Conservation (phyloP, 2,888 invertebrate species). For the Platynereis dumerilii region DNA sequence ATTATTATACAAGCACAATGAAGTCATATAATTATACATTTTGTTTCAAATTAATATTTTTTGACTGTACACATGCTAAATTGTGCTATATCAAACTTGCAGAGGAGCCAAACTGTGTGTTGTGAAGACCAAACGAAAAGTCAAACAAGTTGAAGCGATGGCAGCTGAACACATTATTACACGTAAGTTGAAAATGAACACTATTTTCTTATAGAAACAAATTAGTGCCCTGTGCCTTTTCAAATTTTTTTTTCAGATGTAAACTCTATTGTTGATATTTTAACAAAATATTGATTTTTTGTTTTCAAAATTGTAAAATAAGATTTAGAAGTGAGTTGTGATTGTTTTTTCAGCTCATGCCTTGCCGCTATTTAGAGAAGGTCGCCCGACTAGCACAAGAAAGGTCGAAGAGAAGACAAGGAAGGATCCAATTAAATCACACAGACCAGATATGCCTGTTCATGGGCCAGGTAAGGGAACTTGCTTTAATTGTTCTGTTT, state of each 20-base stretch:
- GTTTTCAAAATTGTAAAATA: neutral
- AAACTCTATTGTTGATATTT: neutral
- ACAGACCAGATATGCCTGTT: slow-evolving; percentile 68
- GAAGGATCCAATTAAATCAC: slow-evolving; percentile 69
- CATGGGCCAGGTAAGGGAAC: slow-evolving; percentile 66
- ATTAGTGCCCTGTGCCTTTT: neutral
- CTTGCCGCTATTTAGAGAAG: slow-evolving; percentile 91
- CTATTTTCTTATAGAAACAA: neutral
- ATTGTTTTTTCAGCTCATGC: slow-evolving; percentile 70
- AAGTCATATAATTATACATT: too few relatives aligned
- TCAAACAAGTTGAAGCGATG: slow-evolving; percentile 76
- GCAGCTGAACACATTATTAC: slow-evolving; percentile 93
- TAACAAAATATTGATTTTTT: neutral
- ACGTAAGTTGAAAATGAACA: slow-evolving; percentile 67
- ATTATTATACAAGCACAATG: neutral
- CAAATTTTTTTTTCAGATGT: neutral
- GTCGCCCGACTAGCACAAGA: slow-evolving; percentile 76
- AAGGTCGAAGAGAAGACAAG: slow-evolving; percentile 92
- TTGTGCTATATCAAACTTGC: slow-evolving; percentile 56
- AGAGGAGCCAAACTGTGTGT: slow-evolving; percentile 54
- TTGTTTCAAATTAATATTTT: neutral
- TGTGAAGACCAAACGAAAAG: slow-evolving; percentile 46
- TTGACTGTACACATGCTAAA: neutral
- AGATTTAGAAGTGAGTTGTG: neutral
- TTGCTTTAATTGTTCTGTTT: neutral